Conservation (phyloP, 2,113 vertebrate genomes). For the Thymallus thymallus region DNA sequence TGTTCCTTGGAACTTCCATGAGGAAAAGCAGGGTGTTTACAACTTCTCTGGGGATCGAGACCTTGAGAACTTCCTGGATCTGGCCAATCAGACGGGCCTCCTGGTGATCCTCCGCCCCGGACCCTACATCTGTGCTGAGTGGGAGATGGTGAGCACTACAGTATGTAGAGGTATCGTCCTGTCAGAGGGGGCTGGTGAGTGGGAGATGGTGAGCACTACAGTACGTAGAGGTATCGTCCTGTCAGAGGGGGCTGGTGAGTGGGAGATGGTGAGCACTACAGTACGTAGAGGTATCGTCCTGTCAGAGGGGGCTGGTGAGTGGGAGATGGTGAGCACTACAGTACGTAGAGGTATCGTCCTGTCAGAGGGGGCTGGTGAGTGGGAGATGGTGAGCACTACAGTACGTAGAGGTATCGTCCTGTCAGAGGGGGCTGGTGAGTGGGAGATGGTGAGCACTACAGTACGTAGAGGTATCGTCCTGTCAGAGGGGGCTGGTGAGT, state of each 20-base stretch:
- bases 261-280: slow-evolving; percentile 91
- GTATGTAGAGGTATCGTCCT: too few relatives aligned
- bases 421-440: slow-evolving; percentile 81
- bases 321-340: slow-evolving; percentile 91
- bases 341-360: too few relatives aligned
- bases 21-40: slow-evolving; percentile 77
- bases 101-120: slow-evolving; percentile 93
- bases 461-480: too few relatives aligned
- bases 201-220: slow-evolving; percentile 81
- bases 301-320: slow-evolving; percentile 81
- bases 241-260: slow-evolving; percentile 81
- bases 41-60: slow-evolving; percentile 85
- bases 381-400: slow-evolving; percentile 91
- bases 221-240: too few relatives aligned
- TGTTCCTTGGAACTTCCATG: slow-evolving; percentile 96
- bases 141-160: slow-evolving; percentile 91
- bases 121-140: slow-evolving; percentile 97
- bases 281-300: too few relatives aligned
- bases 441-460: slow-evolving; percentile 91
- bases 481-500: slow-evolving; percentile 81
- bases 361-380: slow-evolving; percentile 81
- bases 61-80: slow-evolving; percentile 84
- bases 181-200: too few relatives aligned
- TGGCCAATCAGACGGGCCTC: slow-evolving; percentile 84
- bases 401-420: too few relatives aligned